These are phyloP conservation scores for Drosophila crucigera DNA, from an alignment of 2,888 invertebrate genomes.

Conservation along the genomic window DNA sequence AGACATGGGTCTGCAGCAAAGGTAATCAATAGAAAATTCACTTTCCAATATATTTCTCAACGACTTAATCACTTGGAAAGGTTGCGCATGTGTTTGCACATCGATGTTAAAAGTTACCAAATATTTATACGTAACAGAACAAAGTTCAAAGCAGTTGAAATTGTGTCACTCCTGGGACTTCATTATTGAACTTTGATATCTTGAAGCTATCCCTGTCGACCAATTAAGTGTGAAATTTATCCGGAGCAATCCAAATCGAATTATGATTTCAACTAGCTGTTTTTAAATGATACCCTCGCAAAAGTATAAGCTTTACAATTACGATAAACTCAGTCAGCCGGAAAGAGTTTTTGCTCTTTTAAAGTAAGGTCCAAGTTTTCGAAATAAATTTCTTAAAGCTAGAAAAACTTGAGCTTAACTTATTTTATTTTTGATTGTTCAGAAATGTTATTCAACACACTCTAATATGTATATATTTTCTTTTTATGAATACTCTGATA, in stretches of 20 bases:
- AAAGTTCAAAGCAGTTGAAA: constrained; percentile 54
- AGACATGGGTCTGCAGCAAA: constrained; percentile 33
- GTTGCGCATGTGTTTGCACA: constrained; percentile 18
- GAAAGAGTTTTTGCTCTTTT: no score
- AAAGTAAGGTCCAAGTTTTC: no score
- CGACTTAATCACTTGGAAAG: constrained; percentile 70
- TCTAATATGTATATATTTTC: not conserved
- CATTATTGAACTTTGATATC: constrained; percentile 4
- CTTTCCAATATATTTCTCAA: constrained; percentile 46
- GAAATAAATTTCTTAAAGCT: not conserved
- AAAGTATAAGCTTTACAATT: no score
- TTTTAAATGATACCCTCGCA: not conserved
- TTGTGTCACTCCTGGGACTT: constrained; percentile 23
- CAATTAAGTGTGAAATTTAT: constrained; percentile 4
- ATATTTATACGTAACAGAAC: constrained; percentile 43
- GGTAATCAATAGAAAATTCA: constrained; percentile 67
- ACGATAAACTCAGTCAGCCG: no score
- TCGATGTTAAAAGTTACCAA: constrained; percentile 26
- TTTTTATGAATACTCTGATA: not conserved
- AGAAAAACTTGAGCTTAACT: not conserved
- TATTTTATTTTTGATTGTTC: not conserved
- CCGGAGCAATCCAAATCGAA: constrained; percentile 18
- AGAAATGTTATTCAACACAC: not conserved
- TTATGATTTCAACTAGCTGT: constrained; percentile 12
- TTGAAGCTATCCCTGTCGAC: not conserved